Conservation (phyloP, 1,140 invertebrate genomes). For the Trachymyrmex cornetzi region DNA sequence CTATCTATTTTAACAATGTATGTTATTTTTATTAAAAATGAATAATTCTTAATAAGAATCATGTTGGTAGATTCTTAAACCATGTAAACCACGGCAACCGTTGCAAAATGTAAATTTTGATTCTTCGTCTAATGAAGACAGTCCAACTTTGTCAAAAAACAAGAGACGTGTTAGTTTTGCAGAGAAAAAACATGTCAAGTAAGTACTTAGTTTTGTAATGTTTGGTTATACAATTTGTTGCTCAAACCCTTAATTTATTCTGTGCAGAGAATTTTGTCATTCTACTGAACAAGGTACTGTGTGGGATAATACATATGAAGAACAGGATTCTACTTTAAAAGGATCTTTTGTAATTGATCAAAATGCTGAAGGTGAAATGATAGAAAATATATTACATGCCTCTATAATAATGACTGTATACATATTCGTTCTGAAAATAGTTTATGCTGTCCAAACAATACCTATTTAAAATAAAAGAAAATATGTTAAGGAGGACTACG, state of each 20-base stretch:
- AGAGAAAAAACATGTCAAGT: conserved; percentile 81
- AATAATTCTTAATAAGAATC: neutral
- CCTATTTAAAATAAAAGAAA: neutral
- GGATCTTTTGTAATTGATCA: conserved; percentile 2
- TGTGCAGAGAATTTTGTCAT: conserved; percentile 80
- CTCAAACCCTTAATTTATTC: conserved; percentile 42
- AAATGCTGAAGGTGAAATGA: neutral
- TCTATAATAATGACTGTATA: neutral
- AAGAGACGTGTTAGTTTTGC: conserved; percentile 81
- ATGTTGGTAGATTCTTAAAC: conserved; percentile 75
- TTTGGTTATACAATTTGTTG: neutral
- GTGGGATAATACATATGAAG: conserved; percentile 81
- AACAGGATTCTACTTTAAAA: conserved; percentile 75
- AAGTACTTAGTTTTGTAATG: conserved; percentile 43
- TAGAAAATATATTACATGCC: conserved; percentile 16
- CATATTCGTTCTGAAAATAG: conserved; percentile 35
- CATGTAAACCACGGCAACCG: conserved; percentile 72
- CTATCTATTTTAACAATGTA: neutral
- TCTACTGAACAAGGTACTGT: conserved; percentile 79
- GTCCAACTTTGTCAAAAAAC: conserved; percentile 61
- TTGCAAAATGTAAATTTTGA: conserved; percentile 71
- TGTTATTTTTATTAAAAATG: conserved; percentile 11
- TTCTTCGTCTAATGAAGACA: conserved; percentile 68
- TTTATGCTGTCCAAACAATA: neutral
- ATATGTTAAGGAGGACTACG: too few relatives aligned